Base-by-base conservation (phyloP, 2,113 vertebrate genomes). In the Percopsis transmontana region DNA sequence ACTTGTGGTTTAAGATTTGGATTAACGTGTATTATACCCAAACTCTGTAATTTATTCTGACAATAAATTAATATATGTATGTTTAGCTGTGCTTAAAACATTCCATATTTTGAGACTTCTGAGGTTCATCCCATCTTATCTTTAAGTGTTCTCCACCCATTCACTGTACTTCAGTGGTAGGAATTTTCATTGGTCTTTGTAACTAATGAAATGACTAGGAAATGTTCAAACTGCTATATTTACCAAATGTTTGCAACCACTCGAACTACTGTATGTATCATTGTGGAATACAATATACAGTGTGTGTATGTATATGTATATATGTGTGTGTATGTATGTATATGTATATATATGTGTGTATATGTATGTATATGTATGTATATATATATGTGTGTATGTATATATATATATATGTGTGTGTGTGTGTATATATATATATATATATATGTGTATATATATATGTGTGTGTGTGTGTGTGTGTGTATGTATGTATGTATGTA, bases 1-100 rank as follows among this genome's bases (percentile, higher is more conserved):
- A 92, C 92, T 93, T 92, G 92, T 93, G 92, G 85, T 89, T 91
- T 84, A 78, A 82, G 83, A 85, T 88, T 77, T 90, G 84, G 78
- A 91, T 91, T 92, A 90, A 76, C 87, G 82, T 90, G 79, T 91
- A 89, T 83, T 74, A 85, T 83, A 89, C 85, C 58, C 60, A 80
- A 79, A 62, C 68, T 47, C 71, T 81, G 79, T 88, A 85, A 88
- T 73, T 88, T 84, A 85, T 87, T 87, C 55, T 83, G 77, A 65
- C 73, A 57, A 79, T 79, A 86, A 72, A 87, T 81, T 39, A 77
- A 72, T 82, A 71, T 85, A 82, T 80, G 87, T 80, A 88, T 72
- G 89, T 90, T 88, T 91, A 90, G 89, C 84, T 71, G 79, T 90
- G 82, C 76, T 68, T 64, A 88, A 48, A 6, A 8, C 45, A 48